A percentile compares a stretch with the other conserved stretches of the same genome.
phyloP scores from a whole-genome alignment of 2,888 invertebrate genomes.

The Patella caerulea region DNA sequence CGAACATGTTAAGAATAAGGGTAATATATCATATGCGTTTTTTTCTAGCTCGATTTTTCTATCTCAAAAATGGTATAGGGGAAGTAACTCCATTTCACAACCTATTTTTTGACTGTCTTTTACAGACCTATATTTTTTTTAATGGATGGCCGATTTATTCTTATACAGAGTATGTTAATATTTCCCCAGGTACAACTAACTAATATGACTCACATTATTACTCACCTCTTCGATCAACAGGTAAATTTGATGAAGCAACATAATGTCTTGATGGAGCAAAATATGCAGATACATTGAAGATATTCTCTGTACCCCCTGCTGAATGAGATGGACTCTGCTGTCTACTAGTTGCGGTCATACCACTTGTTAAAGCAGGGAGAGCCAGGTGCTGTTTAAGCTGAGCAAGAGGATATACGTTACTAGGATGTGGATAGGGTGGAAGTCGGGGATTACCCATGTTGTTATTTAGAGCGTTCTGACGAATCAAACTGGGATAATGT shows the following conservation, averaged over 20 bases:
- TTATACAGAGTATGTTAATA: no score
- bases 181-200: no score
- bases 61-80: no score
- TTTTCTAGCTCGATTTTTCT: no score
- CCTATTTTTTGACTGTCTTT: no score
- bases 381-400: slow-evolving; percentile 80
- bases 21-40: no score
- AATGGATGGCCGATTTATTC: no score
- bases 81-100: no score
- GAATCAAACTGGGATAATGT: slow-evolving; percentile 59
- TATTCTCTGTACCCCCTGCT: slow-evolving; percentile 78
- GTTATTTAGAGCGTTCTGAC: slow-evolving; percentile 66
- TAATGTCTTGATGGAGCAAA: slow-evolving; percentile 85
- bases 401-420: slow-evolving; percentile 84
- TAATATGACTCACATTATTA: neutral
- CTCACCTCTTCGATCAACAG: slow-evolving; percentile 57
- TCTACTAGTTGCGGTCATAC: slow-evolving; percentile 32
- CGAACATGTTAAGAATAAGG: no score
- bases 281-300: slow-evolving; percentile 82
- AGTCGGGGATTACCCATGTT: slow-evolving; percentile 83
- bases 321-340: slow-evolving; percentile 52
- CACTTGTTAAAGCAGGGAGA: slow-evolving; percentile 50
- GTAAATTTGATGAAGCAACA: slow-evolving; percentile 74
- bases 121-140: no score
- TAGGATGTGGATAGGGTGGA: slow-evolving; percentile 91